A percentile compares a stretch with the other conserved stretches of the same genome.
Evolutionary conservation across 64 coral and sea anemone species (phyloP).

Genomic region (Montipora cactus): DNA sequence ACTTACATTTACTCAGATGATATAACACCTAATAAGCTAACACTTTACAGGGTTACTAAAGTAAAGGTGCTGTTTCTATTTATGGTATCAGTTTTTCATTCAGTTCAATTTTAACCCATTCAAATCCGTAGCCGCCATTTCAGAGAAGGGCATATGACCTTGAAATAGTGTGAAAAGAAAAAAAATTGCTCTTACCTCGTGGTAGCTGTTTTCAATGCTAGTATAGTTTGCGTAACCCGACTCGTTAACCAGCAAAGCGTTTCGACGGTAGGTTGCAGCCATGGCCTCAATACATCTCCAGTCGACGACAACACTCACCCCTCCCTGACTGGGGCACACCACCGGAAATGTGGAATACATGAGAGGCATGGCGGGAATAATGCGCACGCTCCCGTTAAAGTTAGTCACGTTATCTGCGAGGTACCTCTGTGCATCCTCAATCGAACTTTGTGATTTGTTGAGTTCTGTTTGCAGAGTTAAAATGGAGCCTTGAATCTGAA

Average conservation of each 20-base stretch:
- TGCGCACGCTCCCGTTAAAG: conserved; percentile 83
- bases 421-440: conserved; percentile 68
- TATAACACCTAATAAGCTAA: too few relatives aligned
- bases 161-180: not conserved
- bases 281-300: conserved; percentile 72
- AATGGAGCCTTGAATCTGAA: conserved; percentile 78
- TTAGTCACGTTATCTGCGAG: conserved; percentile 37
- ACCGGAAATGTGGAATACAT: conserved; percentile 53
- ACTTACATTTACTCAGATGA: too few relatives aligned
- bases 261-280: conserved; percentile 60
- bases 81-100: too few relatives aligned
- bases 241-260: conserved; percentile 43
- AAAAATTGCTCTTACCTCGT: conserved; percentile 67
- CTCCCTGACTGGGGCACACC: conserved; percentile 61
- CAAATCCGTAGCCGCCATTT: too few relatives aligned
- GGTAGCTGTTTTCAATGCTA: conserved; percentile 78
- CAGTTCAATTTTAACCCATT: too few relatives aligned
- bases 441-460: conserved; percentile 44
- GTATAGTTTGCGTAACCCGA: conserved; percentile 75
- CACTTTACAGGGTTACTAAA: too few relatives aligned
- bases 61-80: too few relatives aligned
- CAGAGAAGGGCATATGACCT: too few relatives aligned
- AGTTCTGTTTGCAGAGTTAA: conserved; percentile 53
- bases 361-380: conserved; percentile 9
- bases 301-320: conserved; percentile 77